These are phyloP conservation scores for Gobio gobio DNA, from an alignment of 2,113 vertebrate genomes.

Conservation along the genomic window DNA sequence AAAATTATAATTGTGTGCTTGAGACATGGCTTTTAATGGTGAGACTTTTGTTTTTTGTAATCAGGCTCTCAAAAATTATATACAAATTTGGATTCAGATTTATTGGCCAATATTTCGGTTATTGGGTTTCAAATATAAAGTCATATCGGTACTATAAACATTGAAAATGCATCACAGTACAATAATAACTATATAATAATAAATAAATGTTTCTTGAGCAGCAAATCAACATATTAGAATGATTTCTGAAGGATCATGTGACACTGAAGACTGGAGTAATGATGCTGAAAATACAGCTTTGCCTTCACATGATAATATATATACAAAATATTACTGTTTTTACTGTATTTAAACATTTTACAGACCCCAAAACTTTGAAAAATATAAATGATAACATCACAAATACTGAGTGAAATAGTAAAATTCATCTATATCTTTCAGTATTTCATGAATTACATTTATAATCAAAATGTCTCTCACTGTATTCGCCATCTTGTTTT, in stretches of 20 bases:
- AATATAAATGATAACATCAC: background rate
- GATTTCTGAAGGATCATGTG: background rate
- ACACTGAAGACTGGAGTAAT: background rate
- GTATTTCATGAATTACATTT: background rate
- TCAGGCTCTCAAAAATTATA: too few species aligned
- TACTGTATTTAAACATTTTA: background rate
- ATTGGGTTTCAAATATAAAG: too few species aligned
- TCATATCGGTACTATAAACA: too few species aligned
- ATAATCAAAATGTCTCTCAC: too few species aligned
- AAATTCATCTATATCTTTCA: background rate
- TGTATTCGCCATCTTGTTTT: too few species aligned
- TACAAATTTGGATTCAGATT: too few species aligned
- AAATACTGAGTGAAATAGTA: background rate
- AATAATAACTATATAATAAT: background rate
- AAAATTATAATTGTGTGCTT: too few species aligned
- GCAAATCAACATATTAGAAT: background rate
- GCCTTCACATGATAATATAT: background rate
- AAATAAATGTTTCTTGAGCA: background rate
- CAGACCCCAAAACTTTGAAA: background rate
- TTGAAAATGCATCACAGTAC: background rate
- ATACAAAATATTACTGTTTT: background rate
- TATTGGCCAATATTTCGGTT: too few species aligned
- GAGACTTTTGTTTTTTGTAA: too few species aligned
- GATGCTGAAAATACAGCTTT: background rate
- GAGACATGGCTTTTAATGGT: too few species aligned